phyloP scores from a whole-genome alignment of 2,888 invertebrate genomes.

The Furcula furcula region DNA sequence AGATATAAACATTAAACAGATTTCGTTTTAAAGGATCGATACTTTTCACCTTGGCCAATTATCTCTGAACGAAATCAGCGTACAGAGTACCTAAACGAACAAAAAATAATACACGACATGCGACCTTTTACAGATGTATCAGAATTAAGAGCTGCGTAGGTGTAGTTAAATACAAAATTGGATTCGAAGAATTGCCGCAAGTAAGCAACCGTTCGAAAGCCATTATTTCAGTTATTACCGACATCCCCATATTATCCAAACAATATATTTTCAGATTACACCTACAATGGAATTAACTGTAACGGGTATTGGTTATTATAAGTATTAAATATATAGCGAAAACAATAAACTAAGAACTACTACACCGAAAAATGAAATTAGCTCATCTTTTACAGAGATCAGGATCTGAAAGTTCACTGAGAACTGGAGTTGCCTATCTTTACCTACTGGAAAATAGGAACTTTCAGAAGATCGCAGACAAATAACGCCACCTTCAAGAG shows the following conservation, averaged over 20 bases:
- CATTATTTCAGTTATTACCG: constrained; percentile 55
- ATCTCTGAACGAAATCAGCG: constrained; percentile 2
- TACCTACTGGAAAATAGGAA: no score
- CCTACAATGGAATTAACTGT: no score
- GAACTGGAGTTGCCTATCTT: no score
- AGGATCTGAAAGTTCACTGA: no score
- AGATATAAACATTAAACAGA: neutral
- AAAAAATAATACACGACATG: constrained; percentile 31
- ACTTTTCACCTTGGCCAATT: neutral
- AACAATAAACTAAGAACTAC: no score
- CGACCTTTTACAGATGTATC: constrained; percentile 53
- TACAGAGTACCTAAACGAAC: constrained; percentile 11
- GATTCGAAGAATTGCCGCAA: constrained; percentile 62
- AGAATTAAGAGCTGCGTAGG: constrained; percentile 62
- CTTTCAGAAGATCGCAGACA: no score
- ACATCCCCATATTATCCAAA: constrained; percentile 30
- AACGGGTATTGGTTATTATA: no score
- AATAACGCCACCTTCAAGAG: no score
- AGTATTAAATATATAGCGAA: no score
- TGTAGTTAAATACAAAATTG: constrained; percentile 69
- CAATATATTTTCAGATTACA: constrained; percentile 19
- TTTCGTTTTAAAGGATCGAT: constrained; percentile 4
- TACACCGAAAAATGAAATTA: no score
- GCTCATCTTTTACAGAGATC: no score
- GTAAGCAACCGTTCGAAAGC: constrained; percentile 54